Percentiles rank a stretch among this genome's conserved stretches.
phyloP scores from a whole-genome alignment of 2,797 vertebrate genomes.

The Gallirallus australis region DNA sequence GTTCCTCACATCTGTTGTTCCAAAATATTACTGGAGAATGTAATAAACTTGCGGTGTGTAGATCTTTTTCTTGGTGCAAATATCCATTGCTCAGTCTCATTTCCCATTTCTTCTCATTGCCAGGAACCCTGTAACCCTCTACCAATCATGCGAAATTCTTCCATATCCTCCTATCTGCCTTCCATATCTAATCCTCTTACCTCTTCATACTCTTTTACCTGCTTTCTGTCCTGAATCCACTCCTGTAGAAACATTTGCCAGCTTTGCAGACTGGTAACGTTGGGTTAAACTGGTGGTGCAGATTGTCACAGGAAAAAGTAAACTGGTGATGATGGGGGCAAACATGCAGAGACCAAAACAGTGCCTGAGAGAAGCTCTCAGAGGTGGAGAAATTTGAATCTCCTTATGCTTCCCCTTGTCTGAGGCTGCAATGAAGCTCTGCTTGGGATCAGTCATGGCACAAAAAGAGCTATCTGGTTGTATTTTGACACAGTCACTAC shows the following conservation, averaged over 20 bases:
- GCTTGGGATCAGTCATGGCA: not conserved
- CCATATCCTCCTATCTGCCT: not conserved
- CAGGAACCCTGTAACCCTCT: not conserved
- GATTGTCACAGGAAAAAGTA: not conserved
- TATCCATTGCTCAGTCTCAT: not conserved
- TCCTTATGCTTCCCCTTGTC: not conserved
- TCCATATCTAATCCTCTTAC: not conserved
- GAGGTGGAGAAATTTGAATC: not conserved
- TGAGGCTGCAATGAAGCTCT: not conserved
- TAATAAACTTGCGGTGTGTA: not conserved
- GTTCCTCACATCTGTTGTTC: not conserved
- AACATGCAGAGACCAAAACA: not conserved
- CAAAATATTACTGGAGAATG: not conserved
- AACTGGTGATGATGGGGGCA: not conserved
- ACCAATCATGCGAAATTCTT: not conserved
- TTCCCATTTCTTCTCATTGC: not conserved
- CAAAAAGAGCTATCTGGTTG: not conserved
- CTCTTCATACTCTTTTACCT: not conserved
- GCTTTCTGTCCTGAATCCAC: not conserved
- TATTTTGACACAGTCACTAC: not conserved
- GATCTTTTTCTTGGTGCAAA: not conserved
- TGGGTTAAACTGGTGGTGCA: not conserved
- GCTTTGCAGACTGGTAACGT: fast-evolving
- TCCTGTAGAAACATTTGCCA: not conserved
- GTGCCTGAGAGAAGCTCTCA: not conserved